Percentiles rank a stretch among this genome's conserved stretches.
Evolutionary conservation across 2,113 vertebrate genomes (phyloP).

Genomic region (Entomyzon cyanotis): DNA sequence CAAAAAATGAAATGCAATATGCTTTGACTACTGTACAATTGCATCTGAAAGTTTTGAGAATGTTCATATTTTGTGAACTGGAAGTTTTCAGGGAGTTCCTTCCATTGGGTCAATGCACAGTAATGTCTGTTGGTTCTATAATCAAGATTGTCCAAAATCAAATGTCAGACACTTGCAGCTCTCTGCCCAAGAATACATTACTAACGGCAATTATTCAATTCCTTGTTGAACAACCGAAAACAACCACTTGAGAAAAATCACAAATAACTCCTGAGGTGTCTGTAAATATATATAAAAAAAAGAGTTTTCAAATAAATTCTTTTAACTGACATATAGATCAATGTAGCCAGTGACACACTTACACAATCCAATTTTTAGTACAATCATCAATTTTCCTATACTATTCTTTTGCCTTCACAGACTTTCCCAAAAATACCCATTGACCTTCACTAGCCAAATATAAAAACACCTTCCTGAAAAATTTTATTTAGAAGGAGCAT

Average conservation of each 20-base stretch:
- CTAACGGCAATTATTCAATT: not conserved
- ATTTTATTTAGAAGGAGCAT: not conserved
- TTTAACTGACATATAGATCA: not conserved
- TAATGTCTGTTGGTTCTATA: not conserved
- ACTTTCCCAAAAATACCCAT: not conserved
- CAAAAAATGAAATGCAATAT: not conserved
- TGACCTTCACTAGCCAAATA: not conserved
- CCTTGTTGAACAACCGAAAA: not conserved
- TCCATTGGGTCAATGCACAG: not conserved
- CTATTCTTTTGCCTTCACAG: not conserved
- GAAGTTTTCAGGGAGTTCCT: not conserved
- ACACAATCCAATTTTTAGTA: not conserved
- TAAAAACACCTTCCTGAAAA: not conserved
- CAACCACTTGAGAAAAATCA: not conserved
- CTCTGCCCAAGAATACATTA: not conserved
- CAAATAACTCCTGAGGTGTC: not conserved
- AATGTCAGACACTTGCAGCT: not conserved
- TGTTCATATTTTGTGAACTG: not conserved
- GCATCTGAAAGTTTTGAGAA: not conserved
- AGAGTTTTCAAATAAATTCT: not conserved
- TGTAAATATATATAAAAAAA: not conserved
- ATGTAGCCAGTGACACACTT: not conserved
- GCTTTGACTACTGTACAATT: not conserved
- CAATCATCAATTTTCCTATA: constrained; percentile 3
- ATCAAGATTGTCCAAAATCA: not conserved